phyloP scores from a whole-genome alignment of 92 coral and sea anemone genomes.

The Bergia sp. region DNA sequence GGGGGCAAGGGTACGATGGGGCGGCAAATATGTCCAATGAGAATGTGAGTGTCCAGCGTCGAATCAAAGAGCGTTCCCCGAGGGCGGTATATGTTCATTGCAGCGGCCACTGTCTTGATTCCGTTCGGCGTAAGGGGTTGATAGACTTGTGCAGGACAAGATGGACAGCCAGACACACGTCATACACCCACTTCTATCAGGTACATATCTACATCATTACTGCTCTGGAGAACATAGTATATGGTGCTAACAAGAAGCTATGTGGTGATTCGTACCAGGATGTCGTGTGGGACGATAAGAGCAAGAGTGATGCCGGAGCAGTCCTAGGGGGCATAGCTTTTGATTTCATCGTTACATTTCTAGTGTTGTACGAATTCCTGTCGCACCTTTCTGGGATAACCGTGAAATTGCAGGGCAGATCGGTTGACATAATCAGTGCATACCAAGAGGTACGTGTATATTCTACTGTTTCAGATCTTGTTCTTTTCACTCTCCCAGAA shows the following conservation, averaged over 20 bases:
- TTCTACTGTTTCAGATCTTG: no score
- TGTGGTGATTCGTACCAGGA: slow-evolving; percentile 34
- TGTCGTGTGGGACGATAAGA: slow-evolving; percentile 21
- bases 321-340: not conserved
- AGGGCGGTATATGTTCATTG: no score
- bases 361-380: slow-evolving; percentile 19
- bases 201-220: not conserved
- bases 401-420: slow-evolving; percentile 49
- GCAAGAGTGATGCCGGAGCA: slow-evolving; percentile 40
- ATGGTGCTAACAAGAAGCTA: slow-evolving; percentile 32
- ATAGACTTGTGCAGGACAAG: slow-evolving; percentile 48
- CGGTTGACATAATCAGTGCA: slow-evolving; percentile 29
- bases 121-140: slow-evolving; percentile 30
- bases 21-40: no score
- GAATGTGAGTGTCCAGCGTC: no score
- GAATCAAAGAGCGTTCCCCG: no score
- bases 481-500: no score
- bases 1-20: no score
- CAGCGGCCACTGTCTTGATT: not conserved
- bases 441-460: slow-evolving; percentile 29
- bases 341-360: not conserved
- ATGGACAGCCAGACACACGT: slow-evolving; percentile 46
- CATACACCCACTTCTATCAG: slow-evolving; percentile 30
- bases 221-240: not conserved
- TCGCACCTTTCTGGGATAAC: slow-evolving; percentile 54